A percentile compares a stretch with the other conserved stretches of the same genome.
phyloP scores from a whole-genome alignment of 2,797 vertebrate genomes.

The Discoglossus pictus region DNA sequence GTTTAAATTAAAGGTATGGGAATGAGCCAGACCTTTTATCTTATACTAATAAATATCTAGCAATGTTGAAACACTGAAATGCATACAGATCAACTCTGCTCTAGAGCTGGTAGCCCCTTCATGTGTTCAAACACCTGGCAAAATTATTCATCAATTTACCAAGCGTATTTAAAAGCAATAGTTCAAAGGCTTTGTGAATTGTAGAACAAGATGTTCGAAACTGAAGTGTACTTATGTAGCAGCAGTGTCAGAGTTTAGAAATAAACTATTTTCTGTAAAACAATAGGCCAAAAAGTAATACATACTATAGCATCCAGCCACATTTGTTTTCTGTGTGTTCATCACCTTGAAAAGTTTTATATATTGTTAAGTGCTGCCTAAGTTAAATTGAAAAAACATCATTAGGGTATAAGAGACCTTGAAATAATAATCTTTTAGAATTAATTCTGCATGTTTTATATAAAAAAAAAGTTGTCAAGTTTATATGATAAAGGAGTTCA shows the following conservation, averaged over 20 bases:
- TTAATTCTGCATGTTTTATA: too few species aligned
- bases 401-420: too few species aligned
- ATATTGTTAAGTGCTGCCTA: too few species aligned
- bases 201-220: slow-evolving; percentile 73
- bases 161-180: slow-evolving; percentile 79
- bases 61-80: slow-evolving; percentile 60
- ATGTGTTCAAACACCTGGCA: slow-evolving; percentile 75
- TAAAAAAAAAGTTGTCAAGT: too few species aligned
- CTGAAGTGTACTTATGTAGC: slow-evolving; percentile 76
- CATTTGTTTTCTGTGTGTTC: too few species aligned
- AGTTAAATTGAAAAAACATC: too few species aligned
- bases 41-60: slow-evolving; percentile 63
- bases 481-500: too few species aligned
- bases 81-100: slow-evolving; percentile 54
- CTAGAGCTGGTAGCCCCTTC: slow-evolving; percentile 58
- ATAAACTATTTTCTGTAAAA: slow-evolving; percentile 64
- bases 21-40: slow-evolving; percentile 80
- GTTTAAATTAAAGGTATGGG: slow-evolving; percentile 79
- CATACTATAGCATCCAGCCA: rapidly evolving
- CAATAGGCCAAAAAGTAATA: slow-evolving; percentile 18
- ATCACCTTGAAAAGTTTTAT: too few species aligned
- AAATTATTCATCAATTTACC: slow-evolving; percentile 87
- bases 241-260: slow-evolving; percentile 63
- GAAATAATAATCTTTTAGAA: too few species aligned
- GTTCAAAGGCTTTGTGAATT: slow-evolving; percentile 80